Base-by-base conservation (phyloP, 35 echinoderm and acorn worm genomes). In the Chiridota heheva region DNA sequence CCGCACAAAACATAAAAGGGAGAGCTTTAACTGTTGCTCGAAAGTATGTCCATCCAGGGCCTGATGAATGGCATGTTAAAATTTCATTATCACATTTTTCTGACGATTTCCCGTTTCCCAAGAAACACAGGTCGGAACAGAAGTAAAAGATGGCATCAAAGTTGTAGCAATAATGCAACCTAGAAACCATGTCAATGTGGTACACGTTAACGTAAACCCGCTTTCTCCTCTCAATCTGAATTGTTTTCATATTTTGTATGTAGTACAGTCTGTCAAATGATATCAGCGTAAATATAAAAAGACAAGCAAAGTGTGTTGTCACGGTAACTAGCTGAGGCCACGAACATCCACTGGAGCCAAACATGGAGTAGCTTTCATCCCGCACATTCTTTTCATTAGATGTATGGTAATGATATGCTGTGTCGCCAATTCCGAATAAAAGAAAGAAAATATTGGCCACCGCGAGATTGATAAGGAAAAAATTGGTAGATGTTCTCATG, bases 221-320 rank as follows among this genome's bases (percentile, higher is more conserved):
- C 26, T 47, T 74, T 41, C 35, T 74, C 43, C 70, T 74, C 1
- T 41, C 6, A 26, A 74, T 41, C 28, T 44, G 47, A 32, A 74
- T 44, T 5, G 32, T 49, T 4, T 33, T 18, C 31, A 74, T 46
- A 17, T 74, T 74, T 16, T 16, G 22, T 18, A 74, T 44, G 25
- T 47, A 74, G 44, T 74, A 74, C 6, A 74, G 44, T 49, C 70
- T 24, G 44, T 74, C 70, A 30, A 51, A 8, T 35, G 70, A 51
- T 15, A 74, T 44, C 43, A 74, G 25, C 18, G 70, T 74, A 74
- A 49, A 51, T 29, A 74, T 24, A 33, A 74, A 74, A 30, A 74
- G 30, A 2, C 25, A 33, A 0, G 70, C 40, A 53, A 74, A 74
- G 44, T 74, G 70, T 2, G 70, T 74, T 16, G 44, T 74, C 24